Evolutionary conservation across 2,113 vertebrate genomes (phyloP), one percentile per base, ranked within the genome.

Genomic region (Chauna torquata): DNA sequence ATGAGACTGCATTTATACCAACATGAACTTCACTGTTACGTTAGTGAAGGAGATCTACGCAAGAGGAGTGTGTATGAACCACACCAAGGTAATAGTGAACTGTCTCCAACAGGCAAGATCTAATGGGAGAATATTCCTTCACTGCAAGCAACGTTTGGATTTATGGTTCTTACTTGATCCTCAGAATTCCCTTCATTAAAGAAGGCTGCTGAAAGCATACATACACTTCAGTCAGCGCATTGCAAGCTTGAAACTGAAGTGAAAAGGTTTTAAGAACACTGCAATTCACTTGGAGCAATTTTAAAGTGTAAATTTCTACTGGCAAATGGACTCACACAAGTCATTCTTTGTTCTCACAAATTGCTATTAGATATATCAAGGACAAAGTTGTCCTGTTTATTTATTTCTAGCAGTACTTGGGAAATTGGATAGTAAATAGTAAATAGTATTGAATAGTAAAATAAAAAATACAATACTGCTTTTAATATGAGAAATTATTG

Each of bases 241-340:
- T 90, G 74, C 79, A 64, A 93, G 66, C 86, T 79, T 71, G 59
- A 84, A 97, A 76, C n/a, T 44, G 20, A 94, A 96, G 80, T 88
- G 88, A 68, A 90, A 94, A 86, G 92, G 95, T 96, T 93, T 92
- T 81, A 34, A 93, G 77, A 89, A 79, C 90, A 64, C 55, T 45
- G 68, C 79, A 86, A 50, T 86, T 55, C 45, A 91, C 92, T 86
- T 2, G 0, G 55, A 96, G 76, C 76, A 92, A 83, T 88, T 87
- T 55, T 64, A 22, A 96, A 82, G 89, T 95, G 96, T 92, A 96
- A 96, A 96, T 97, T 95, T 96, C 94, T 92, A 96, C 36, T 96
- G 96, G 94, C 96, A 97, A 92, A 94, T 3, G 5, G 88, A 79
- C 80, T 72, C 74, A 52, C 2, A 17, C 76, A 95, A 94, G 86